Evolutionary conservation across 1,140 invertebrate genomes (phyloP), one percentile per base, ranked within the genome.

Genomic region (Chymomyza costata): DNA sequence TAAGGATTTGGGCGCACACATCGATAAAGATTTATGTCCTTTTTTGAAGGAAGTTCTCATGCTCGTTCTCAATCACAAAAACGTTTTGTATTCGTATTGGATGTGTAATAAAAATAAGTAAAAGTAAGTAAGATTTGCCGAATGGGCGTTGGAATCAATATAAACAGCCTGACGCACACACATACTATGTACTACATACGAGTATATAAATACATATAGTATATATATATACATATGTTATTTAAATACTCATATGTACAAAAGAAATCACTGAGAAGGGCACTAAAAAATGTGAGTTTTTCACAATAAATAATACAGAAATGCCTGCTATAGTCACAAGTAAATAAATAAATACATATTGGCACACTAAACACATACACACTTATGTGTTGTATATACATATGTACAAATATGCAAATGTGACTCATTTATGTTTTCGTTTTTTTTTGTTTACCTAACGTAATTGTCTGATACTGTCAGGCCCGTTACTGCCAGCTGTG

Each of bases 1-100:
- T 68, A 68, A 68, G 53, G 59, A 69, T 64, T 69, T 63, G 46
- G 51, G 59, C 59, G 41, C 59, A 68, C 59, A 68, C 65, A 64
- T 68, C 65, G 65, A 69, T 68, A 69, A 68, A 64, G 66, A 69
- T 68, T 69, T 68, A 69, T 69, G 59, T 54, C 10, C 28, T 45
- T 53, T 15, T 40, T 43, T 46, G 64, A n/a, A n/a, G n/a, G 54
- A 51, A 49, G 32, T 37, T 57, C 31, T 51, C n/a, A n/a, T n/a
- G n/a, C n/a, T n/a, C n/a, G n/a, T n/a, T n/a, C n/a, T n/a, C n/a
- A n/a, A n/a, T n/a, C n/a, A n/a, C n/a, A n/a, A n/a, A n/a, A n/a
- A n/a, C n/a, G n/a, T n/a, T n/a, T n/a, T n/a, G n/a, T n/a, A n/a
- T n/a, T n/a, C 46, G 44, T 35, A 31, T 40, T 53, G 53, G 65